phyloP scores from a whole-genome alignment of 2,888 invertebrate genomes.

The Agriopis aurantiaria region DNA sequence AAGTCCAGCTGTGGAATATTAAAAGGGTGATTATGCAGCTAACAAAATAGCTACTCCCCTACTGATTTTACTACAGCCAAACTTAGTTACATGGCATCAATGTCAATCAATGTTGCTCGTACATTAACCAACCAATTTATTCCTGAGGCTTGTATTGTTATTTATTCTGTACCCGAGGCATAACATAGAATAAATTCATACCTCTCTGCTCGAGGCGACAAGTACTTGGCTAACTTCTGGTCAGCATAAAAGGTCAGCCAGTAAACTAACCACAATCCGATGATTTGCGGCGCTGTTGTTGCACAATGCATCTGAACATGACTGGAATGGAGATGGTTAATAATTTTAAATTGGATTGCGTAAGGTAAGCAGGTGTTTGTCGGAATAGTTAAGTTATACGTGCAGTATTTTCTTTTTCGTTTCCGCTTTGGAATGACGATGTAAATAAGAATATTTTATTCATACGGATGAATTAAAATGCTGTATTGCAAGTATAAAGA shows the following conservation, averaged over 20 bases:
- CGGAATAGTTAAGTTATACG: conserved; percentile 11
- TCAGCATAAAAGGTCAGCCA: conserved; percentile 33
- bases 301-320: conserved; percentile 35
- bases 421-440: conserved; percentile 25
- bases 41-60: background rate
- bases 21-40: background rate
- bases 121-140: background rate
- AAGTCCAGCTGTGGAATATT: no score
- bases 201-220: conserved; percentile 21
- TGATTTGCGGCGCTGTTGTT: conserved; percentile 46
- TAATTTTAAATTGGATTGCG: conserved; percentile 35
- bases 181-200: background rate
- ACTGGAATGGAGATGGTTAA: conserved; percentile 35
- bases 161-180: background rate
- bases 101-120: background rate
- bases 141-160: no score
- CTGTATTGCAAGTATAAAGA: no score
- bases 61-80: background rate
- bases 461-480: background rate
- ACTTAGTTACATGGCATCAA: background rate
- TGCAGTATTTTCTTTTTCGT: conserved; percentile 21
- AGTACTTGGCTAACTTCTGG: conserved; percentile 34
- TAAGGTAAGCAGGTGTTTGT: conserved; percentile 33
- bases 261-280: conserved; percentile 28
- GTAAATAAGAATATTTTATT: background rate